A percentile compares a stretch with the other conserved stretches of the same genome.
These are phyloP conservation scores for Pteromalus puparum DNA, from an alignment of 1,140 invertebrate genomes.

Conservation along the genomic window DNA sequence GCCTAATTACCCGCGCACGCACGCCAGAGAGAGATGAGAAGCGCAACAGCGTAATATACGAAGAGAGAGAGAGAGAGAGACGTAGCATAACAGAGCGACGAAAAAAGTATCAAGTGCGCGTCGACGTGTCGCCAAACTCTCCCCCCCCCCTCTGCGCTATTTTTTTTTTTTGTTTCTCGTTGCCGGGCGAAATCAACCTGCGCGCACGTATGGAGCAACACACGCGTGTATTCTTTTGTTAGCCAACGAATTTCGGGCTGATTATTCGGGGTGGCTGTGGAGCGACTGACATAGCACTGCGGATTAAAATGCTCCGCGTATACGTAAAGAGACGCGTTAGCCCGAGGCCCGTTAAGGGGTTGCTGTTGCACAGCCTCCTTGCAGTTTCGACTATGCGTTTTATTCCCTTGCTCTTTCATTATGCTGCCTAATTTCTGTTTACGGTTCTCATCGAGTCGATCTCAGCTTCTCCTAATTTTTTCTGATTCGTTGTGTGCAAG, in stretches of 20 bases:
- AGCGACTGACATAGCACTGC: conserved; percentile 65
- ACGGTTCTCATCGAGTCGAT: background rate
- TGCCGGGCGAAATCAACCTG: conserved; percentile 48
- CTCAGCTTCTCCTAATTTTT: background rate
- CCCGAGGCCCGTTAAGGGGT: conserved; percentile 11
- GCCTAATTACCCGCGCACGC: conserved; percentile 53
- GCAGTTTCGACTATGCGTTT: background rate
- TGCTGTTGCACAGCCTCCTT: background rate
- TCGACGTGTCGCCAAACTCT: conserved; percentile 11
- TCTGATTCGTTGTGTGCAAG: too few relatives aligned
- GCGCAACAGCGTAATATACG: background rate
- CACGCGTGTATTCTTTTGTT: conserved; percentile 66
- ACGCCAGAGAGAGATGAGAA: conserved; percentile 10
- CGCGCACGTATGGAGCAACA: background rate
- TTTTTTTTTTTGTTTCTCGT: background rate
- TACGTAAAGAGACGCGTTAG: conserved; percentile 24
- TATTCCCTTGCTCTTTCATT: background rate
- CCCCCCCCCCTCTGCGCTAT: background rate
- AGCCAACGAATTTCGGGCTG: conserved; percentile 71
- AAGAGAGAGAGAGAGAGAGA: background rate
- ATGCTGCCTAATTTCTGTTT: background rate
- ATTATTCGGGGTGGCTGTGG: conserved; percentile 68
- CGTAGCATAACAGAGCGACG: background rate
- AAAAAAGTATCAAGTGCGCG: conserved; percentile 38
- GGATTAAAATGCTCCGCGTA: conserved; percentile 70